Base-by-base conservation (phyloP, 2,888 invertebrate genomes). In the Pardosa pseudoannulata region DNA sequence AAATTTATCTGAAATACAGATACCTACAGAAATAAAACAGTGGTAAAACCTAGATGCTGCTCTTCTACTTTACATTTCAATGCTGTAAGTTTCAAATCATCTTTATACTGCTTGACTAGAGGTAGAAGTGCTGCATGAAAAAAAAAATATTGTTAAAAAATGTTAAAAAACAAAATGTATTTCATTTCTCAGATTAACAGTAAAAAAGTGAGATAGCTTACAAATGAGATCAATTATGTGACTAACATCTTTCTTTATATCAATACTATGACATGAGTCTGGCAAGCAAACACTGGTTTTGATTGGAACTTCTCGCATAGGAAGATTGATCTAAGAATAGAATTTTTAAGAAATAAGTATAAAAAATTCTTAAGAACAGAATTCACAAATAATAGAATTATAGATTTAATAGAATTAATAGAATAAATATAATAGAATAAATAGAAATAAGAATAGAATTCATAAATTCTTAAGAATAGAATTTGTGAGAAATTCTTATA, bases 281-380 rank as follows among this genome's bases (percentile, higher is more conserved):
- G 81, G 81, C 7, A 81, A 9, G 28, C 81, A 81, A 28, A 81
- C 32, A 19, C 81, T 74, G 29, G 74, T 74, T 62, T 74, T 81
- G 23, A 81, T 32, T 1, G 81, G 81, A 28, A 81, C n/a, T 16
- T 81, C 36, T 29, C 70, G 56, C 27, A 81, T 32, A 29, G 74
- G 74, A 23, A 81, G 2, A 31, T 70, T 27, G 31, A 81, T 50
- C 67, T 67, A 67, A 1, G 16, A 64, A 64, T 6, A 29, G 0
- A 23, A n/a, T 29, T 31, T 56, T 56, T 67, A n/a, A 1, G 31
- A 67, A 32, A 67, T n/a, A 32, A 31, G n/a, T 29, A 31, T 16
- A 67, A 29, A 56, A 36, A 36, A 36, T 36, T 36, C 5, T 9
- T 36, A 36, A 36, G 36, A 9, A 36, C 5, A 36, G 6, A 36